Evolutionary conservation across 2,113 vertebrate genomes (phyloP).

Genomic region (Phoxinus phoxinus): DNA sequence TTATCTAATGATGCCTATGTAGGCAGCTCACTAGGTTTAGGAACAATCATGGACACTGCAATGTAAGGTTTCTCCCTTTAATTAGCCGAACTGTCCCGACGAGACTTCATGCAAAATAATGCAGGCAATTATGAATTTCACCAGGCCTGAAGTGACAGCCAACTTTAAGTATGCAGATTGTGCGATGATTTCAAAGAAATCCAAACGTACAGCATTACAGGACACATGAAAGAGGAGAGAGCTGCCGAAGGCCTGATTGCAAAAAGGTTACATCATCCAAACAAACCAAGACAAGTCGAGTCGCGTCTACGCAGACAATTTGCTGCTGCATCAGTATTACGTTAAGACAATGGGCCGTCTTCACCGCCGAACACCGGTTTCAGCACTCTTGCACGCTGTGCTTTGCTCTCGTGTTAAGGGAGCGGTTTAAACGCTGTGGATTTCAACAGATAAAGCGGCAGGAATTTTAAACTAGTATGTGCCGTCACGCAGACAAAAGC

Average conservation of each 20-base stretch:
- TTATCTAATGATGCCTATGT: neutral
- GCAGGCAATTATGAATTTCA: conserved; percentile 41
- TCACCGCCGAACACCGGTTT: conserved; percentile 55
- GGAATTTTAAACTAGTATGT: conserved; percentile 38
- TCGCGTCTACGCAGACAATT: conserved; percentile 57
- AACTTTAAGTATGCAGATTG: conserved; percentile 52
- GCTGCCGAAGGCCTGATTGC: conserved; percentile 60
- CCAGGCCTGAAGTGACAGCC: conserved; percentile 47
- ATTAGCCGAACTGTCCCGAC: neutral
- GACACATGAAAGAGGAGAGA: conserved; percentile 61
- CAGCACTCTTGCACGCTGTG: conserved; percentile 56
- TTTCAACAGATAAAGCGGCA: conserved; percentile 31
- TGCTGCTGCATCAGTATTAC: conserved; percentile 59
- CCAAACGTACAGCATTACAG: conserved; percentile 48
- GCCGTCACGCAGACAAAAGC: conserved; percentile 16
- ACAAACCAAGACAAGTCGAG: conserved; percentile 62
- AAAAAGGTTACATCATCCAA: conserved; percentile 70
- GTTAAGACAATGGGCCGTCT: conserved; percentile 60
- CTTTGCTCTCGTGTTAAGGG: conserved; percentile 37
- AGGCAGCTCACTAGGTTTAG: conserved; percentile 1
- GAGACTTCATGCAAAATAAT: conserved; percentile 29
- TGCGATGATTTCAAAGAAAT: conserved; percentile 58
- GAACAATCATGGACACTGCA: neutral
- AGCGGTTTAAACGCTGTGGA: conserved; percentile 22
- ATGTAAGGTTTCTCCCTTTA: neutral